Evolutionary conservation across 2,797 vertebrate species (phyloP).

Genomic region (Pseudopleuronectes americanus): DNA sequence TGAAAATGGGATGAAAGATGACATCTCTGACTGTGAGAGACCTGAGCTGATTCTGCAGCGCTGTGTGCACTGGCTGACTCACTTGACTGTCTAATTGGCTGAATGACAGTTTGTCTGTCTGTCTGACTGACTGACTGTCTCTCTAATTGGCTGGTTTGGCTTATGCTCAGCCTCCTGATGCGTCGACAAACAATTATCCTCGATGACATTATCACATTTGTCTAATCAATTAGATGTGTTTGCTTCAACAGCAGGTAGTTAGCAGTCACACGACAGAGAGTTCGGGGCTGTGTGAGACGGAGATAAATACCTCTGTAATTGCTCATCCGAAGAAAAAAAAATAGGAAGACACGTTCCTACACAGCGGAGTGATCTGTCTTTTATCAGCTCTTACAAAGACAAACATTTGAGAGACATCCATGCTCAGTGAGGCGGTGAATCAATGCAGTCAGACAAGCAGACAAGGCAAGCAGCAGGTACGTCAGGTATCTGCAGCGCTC

Average conservation of each 20-base stretch:
- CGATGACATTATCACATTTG: constrained; percentile 82
- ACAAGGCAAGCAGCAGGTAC: constrained; percentile 65
- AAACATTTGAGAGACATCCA: not conserved
- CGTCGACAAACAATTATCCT: constrained; percentile 86
- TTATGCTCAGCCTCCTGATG: constrained; percentile 72
- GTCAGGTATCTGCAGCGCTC: constrained; percentile 59
- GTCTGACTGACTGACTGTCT: constrained; percentile 62
- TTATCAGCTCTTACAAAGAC: constrained; percentile 36
- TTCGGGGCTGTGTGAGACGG: constrained; percentile 32
- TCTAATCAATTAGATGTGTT: constrained; percentile 85
- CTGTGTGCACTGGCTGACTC: constrained; percentile 1
- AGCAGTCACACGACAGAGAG: constrained; percentile 45
- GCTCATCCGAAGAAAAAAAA: constrained; percentile 19
- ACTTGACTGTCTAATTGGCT: constrained; percentile 43
- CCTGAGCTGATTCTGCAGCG: not conserved
- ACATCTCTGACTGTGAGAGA: constrained; percentile 61
- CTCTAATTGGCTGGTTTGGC: constrained; percentile 62
- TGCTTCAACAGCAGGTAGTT: constrained; percentile 77
- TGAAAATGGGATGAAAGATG: not conserved
- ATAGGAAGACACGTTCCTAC: constrained; percentile 6
- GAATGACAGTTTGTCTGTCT: constrained; percentile 67
- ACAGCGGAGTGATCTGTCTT: constrained; percentile 30
- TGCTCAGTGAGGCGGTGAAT: constrained; percentile 62
- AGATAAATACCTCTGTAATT: constrained; percentile 53
- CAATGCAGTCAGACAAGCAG: constrained; percentile 62